Base-by-base conservation (phyloP, 1,140 invertebrate species). In the Drosophila nebulosa region DNA sequence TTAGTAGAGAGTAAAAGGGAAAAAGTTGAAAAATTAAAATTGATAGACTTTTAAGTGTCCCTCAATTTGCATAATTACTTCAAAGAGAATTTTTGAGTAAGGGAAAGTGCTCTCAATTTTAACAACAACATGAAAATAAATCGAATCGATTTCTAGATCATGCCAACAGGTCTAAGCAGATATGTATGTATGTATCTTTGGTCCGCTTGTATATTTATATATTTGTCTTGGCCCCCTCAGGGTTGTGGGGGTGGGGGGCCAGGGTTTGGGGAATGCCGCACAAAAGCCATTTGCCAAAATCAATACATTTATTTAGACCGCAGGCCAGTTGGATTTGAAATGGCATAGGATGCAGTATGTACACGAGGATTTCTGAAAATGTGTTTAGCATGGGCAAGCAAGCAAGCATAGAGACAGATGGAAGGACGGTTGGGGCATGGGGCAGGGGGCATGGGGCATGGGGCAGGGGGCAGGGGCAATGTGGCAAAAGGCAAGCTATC, bases 291-390 rank as follows among this genome's bases (percentile, higher is more conserved):
- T 86, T 86, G 69, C 42, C 69, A 86, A 86, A 85, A 88, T 86
- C 81, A 86, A 86, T 86, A 86, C 78, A 86, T 86, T 86, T 85
- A 78, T 81, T 85, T 78, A 63, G 81, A 86, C 81, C 81, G 69
- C 78, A 78, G 81, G 74, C 57, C 46, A 59, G 42, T 42, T 35
- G 18, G 60, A 64, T 52, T 60, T 32, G 59, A 55, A 74, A 75
- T 64, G 57, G 64, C 56, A 74, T 74, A 74, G 53, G 74, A 74
- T 57, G 60, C 68, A 74, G 53, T 66, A 74, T 57, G 60, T 74
- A 72, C 63, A 70, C 24, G 55, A 57, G 70, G 53, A 68, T 46
- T 46, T 46, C 68, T 67, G 64, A 79, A 86, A 84, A 86, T 80
- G 77, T 75, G 70, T 76, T 67, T 76, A 75, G 72, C 64, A 75